Conservation (phyloP, 2,888 invertebrate genomes). For the Hybos culiciformis region DNA sequence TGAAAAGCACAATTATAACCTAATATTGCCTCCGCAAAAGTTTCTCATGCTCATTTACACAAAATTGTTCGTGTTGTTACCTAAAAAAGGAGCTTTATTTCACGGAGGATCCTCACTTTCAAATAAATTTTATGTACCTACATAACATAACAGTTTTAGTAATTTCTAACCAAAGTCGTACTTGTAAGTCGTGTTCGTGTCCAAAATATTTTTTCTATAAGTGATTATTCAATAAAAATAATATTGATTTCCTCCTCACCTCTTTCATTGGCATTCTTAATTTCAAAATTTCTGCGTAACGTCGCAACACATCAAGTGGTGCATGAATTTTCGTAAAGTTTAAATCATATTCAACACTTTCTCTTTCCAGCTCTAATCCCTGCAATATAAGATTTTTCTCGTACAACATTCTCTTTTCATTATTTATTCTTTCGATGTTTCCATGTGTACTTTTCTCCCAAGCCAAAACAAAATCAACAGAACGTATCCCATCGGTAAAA, state of each 20-base stretch:
- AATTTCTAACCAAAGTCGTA: no score
- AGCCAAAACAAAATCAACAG: slow-evolving; percentile 66
- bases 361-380: slow-evolving; percentile 60
- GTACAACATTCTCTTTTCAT: slow-evolving; percentile 45
- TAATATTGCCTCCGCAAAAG: no score
- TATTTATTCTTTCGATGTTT: slow-evolving; percentile 29
- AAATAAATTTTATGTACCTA: no score
- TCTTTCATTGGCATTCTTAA: slow-evolving; percentile 89
- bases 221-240: not conserved
- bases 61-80: no score
- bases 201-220: slow-evolving; percentile 45
- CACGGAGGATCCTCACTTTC: no score
- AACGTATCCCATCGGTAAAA: slow-evolving; percentile 55
- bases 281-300: slow-evolving; percentile 85
- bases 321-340: slow-evolving; percentile 73
- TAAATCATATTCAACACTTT: slow-evolving; percentile 52
- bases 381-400: slow-evolving; percentile 58
- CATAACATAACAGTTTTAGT: no score
- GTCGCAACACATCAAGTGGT: slow-evolving; percentile 63
- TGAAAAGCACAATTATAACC: no score
- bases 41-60: no score
- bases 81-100: not conserved
- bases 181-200: no score
- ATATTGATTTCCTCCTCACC: slow-evolving; percentile 35
- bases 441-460: slow-evolving; percentile 52